Percentiles rank a stretch among this genome's conserved stretches.
These are phyloP conservation scores for Aporrectodea caliginosa DNA, from an alignment of 1,140 invertebrate species.

Conservation along the genomic window DNA sequence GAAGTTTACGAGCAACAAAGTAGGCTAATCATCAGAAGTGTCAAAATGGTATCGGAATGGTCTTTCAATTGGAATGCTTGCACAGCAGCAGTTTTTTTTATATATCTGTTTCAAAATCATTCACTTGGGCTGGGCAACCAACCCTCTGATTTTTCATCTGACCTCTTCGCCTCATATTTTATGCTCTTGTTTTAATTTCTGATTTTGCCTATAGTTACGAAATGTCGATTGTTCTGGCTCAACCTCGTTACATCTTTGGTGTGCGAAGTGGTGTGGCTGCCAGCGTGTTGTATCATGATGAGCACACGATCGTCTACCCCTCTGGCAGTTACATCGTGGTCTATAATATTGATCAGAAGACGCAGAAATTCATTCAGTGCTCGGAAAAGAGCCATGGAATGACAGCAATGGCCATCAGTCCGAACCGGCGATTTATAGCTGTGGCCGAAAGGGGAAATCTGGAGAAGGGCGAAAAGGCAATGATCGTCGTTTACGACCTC, in stretches of 20 bases:
- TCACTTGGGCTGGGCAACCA: too few species aligned
- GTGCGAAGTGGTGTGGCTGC: constrained; percentile 47
- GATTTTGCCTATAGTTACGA: too few species aligned
- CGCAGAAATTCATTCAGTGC: constrained; percentile 56
- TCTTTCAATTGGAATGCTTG: too few species aligned
- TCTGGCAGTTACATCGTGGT: constrained; percentile 57
- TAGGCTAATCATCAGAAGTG: too few species aligned
- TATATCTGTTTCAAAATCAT: too few species aligned
- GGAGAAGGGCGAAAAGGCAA: constrained; percentile 55
- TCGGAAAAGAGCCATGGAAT: constrained; percentile 53
- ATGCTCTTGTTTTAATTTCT: too few species aligned
- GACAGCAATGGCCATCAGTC: constrained; percentile 54
- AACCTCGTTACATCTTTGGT: constrained; percentile 54
- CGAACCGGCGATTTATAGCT: constrained; percentile 41
- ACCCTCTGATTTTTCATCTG: too few species aligned
- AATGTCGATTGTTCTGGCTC: constrained; percentile 32
- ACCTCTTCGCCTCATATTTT: too few species aligned
- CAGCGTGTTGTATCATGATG: constrained; percentile 42
- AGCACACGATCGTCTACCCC: constrained; percentile 44
- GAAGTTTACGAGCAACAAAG: too few species aligned
- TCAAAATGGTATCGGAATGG: too few species aligned
- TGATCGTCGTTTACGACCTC: constrained; percentile 58
- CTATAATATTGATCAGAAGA: constrained; percentile 57
- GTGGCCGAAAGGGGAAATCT: constrained; percentile 39
- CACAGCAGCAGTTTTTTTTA: too few species aligned